Evolutionary conservation across 1,140 invertebrate genomes (phyloP).

Genomic region (Caenorhabditis latens): DNA sequence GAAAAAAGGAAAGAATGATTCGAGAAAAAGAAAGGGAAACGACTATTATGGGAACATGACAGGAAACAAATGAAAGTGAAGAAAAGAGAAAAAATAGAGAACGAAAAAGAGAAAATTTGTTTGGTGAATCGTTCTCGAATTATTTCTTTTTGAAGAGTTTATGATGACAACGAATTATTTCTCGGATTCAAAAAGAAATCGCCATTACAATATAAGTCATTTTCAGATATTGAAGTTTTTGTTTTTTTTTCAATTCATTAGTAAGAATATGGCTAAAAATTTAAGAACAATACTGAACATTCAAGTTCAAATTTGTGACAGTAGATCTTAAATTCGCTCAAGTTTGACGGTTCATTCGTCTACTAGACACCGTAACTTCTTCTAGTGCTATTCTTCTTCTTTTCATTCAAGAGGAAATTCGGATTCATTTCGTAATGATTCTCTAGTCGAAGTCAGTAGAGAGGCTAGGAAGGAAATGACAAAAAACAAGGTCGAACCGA

Average conservation of each 20-base stretch:
- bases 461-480: not conserved
- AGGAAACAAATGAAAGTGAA: constrained; percentile 29
- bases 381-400: constrained; percentile 14
- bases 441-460: not conserved
- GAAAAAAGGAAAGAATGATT: constrained; percentile 21
- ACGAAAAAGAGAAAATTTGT: not conserved
- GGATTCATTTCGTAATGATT: constrained; percentile 10
- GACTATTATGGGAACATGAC: constrained; percentile 12
- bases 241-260: too few species aligned
- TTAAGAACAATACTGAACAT: too few species aligned
- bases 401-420: not conserved
- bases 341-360: too few species aligned
- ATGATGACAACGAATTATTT: too few species aligned
- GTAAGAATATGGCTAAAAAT: too few species aligned
- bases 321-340: too few species aligned
- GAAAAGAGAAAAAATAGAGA: not conserved
- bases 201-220: too few species aligned
- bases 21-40: constrained; percentile 14
- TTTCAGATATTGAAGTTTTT: too few species aligned
- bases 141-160: not conserved
- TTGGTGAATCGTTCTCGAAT: not conserved
- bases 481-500: not conserved
- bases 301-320: too few species aligned
- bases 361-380: too few species aligned
- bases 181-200: not conserved